These are phyloP conservation scores for Lampris megalopsis DNA, from an alignment of 2,113 vertebrate species.

Conservation along the genomic window DNA sequence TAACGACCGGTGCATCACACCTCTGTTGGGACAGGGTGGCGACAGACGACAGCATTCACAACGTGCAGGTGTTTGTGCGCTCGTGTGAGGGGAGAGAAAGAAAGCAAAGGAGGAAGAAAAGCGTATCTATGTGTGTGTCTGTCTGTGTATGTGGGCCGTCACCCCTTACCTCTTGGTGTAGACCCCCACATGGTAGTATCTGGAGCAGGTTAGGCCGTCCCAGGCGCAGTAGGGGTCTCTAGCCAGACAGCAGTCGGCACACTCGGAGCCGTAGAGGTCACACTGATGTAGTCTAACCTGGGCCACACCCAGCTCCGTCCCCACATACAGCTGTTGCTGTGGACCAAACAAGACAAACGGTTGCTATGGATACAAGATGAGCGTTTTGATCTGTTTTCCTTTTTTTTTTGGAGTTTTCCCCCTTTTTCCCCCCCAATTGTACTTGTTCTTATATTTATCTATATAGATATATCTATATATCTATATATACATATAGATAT, in stretches of 20 bases:
- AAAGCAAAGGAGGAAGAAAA: neutral
- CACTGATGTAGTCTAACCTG: constrained; percentile 95
- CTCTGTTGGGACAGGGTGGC: neutral
- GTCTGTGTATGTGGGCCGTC: constrained; percentile 35
- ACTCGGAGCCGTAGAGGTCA: constrained; percentile 93
- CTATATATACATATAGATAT: too few relatives aligned
- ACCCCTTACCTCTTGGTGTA: constrained; percentile 97
- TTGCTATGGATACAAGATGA: neutral
- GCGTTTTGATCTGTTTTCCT: neutral
- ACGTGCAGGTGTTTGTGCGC: neutral
- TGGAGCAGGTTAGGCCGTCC: constrained; percentile 95
- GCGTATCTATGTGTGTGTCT: neutral
- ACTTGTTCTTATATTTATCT: neutral
- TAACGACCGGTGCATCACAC: constrained; percentile 40
- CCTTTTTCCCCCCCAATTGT: neutral
- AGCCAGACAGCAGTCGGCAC: constrained; percentile 95
- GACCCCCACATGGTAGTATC: constrained; percentile 88
- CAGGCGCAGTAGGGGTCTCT: constrained; percentile 98
- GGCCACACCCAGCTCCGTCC: constrained; percentile 86
- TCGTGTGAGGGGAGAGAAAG: neutral
- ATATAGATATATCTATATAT: too few relatives aligned
- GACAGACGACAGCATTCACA: neutral
- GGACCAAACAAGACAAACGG: constrained; percentile 12
- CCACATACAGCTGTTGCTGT: constrained; percentile 95
- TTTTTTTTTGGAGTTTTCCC: too few relatives aligned